Evolutionary conservation across 2,113 vertebrate genomes (phyloP).

Genomic region (Microcebus ravelobensis): DNA sequence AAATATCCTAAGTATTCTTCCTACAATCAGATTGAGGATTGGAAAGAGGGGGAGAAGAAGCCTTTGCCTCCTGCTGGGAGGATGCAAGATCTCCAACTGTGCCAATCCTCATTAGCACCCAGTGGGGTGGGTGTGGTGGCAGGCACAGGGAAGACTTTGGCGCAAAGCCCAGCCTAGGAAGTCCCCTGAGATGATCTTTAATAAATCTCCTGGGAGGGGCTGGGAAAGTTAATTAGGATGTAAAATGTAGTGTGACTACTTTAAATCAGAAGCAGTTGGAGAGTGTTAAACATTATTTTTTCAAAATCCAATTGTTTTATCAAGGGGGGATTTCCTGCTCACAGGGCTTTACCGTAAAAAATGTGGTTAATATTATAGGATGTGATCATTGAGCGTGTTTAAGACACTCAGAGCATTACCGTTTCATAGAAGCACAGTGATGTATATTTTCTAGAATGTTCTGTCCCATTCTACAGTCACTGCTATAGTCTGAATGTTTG

Average conservation of each 20-base stretch:
- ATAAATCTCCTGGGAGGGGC: slow-evolving; percentile 12
- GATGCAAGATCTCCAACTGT: background rate
- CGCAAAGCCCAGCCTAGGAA: slow-evolving; percentile 17
- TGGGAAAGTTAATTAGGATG: slow-evolving; percentile 34
- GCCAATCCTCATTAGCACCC: slow-evolving; percentile 44
- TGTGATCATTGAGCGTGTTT: background rate
- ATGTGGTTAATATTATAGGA: background rate
- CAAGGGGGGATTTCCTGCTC: background rate
- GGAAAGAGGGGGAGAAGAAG: background rate
- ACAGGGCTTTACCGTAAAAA: background rate
- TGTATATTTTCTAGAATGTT: background rate
- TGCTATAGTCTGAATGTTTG: no score
- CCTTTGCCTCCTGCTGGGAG: background rate
- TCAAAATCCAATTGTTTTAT: slow-evolving; percentile 1
- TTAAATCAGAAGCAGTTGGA: background rate
- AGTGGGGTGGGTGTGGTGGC: background rate
- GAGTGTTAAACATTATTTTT: background rate
- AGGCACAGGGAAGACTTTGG: background rate
- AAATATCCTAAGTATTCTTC: background rate
- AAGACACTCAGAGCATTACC: background rate
- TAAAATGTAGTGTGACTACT: slow-evolving; percentile 3
- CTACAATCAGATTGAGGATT: no score
- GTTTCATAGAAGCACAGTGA: background rate
- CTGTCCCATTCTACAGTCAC: background rate
- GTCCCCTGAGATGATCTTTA: slow-evolving; percentile 31